A percentile compares a stretch with the other conserved stretches of the same genome.
Conservation (phyloP, 2,888 invertebrate genomes). For the Argynnis bischoffii region DNA sequence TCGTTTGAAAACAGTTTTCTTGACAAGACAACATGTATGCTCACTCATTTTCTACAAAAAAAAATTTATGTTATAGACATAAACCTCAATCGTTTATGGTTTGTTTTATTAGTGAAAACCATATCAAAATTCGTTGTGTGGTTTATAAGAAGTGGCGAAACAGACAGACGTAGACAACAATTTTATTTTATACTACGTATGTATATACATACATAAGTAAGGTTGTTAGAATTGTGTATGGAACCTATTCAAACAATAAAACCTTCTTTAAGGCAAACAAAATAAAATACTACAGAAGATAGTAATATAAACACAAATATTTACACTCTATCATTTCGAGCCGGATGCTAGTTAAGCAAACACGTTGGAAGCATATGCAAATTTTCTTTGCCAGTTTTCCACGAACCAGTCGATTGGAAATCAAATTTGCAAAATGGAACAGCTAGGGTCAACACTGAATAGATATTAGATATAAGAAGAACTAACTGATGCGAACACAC, state of each 20-base stretch:
- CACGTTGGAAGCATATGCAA: conserved; percentile 34
- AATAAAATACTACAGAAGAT: conserved; percentile 29
- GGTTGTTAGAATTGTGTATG: neutral
- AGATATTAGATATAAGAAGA: conserved; percentile 3
- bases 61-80: too few relatives aligned
- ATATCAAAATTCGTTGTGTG: too few relatives aligned
- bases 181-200: neutral
- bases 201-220: neutral
- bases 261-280: conserved; percentile 10
- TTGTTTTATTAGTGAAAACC: too few relatives aligned
- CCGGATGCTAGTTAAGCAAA: conserved; percentile 32
- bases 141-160: too few relatives aligned
- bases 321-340: conserved; percentile 27
- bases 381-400: conserved; percentile 37
- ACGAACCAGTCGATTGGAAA: conserved; percentile 34
- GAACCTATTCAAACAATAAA: conserved; percentile 9
- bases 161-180: neutral
- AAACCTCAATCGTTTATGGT: too few relatives aligned
- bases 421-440: conserved; percentile 31
- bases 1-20: too few relatives aligned
- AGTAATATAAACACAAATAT: conserved; percentile 27
- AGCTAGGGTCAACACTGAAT: conserved; percentile 19
- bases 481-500: neutral
- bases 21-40: too few relatives aligned
- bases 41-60: too few relatives aligned